Evolutionary conservation across 2,113 vertebrate species (phyloP).

Genomic region (Cebus imitator): DNA sequence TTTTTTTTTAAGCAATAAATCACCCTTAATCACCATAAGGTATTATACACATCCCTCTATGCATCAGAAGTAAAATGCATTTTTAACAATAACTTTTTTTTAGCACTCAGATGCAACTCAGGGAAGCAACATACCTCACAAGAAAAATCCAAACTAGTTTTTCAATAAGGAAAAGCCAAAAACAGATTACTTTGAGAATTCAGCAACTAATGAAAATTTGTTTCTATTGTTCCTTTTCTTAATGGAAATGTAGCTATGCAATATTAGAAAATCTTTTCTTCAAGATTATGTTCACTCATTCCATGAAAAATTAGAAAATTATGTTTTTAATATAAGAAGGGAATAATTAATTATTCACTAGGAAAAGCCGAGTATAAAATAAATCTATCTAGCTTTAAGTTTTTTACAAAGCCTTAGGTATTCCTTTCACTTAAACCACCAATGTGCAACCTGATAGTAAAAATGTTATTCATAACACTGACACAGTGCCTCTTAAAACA

Average conservation of each 20-base stretch:
- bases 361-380: conserved; percentile 6
- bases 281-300: background rate
- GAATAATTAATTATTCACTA: background rate
- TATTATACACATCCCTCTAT: conserved; percentile 3
- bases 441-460: background rate
- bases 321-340: background rate
- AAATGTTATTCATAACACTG: background rate
- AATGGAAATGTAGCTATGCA: background rate
- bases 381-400: conserved; percentile 3
- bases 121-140: background rate
- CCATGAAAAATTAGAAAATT: conserved; percentile 36
- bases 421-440: background rate
- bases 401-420: background rate
- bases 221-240: background rate
- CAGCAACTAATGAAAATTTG: background rate
- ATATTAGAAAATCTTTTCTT: conserved; percentile 25
- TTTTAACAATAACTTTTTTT: background rate
- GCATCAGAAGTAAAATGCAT: background rate
- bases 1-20: background rate
- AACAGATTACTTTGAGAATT: conserved; percentile 30
- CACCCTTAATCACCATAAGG: background rate
- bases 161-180: conserved; percentile 17
- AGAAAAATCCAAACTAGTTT: conserved; percentile 6
- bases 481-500: background rate
- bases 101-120: conserved; percentile 15